phyloP scores from a whole-genome alignment of 2,113 vertebrate species.

The Dissostichus mawsoni region DNA sequence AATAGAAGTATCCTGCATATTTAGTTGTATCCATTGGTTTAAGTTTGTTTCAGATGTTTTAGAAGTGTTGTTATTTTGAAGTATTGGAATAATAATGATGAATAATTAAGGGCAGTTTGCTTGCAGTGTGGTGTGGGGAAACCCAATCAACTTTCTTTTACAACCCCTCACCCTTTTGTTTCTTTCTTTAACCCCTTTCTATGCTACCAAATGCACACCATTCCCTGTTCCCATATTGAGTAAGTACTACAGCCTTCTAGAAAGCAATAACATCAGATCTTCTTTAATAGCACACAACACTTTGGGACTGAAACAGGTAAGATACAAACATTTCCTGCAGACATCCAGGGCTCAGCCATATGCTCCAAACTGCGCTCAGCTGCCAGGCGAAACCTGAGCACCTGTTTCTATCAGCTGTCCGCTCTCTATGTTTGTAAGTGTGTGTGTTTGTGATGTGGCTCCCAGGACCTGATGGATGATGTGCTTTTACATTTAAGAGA shows the following conservation, averaged over 20 bases:
- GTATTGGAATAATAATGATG: neutral
- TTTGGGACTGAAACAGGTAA: slow-evolving; percentile 59
- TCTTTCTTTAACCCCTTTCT: neutral
- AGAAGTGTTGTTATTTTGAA: slow-evolving; percentile 7
- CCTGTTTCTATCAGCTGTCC: slow-evolving; percentile 75
- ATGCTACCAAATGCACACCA: neutral
- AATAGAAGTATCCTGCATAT: neutral
- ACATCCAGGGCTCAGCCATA: slow-evolving; percentile 59
- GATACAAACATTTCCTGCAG: slow-evolving; percentile 48
- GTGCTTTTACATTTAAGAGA: neutral
- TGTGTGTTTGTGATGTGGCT: slow-evolving; percentile 30
- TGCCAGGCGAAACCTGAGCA: slow-evolving; percentile 59
- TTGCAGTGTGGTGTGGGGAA: neutral
- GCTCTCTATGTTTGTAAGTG: slow-evolving; percentile 22
- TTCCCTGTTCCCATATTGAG: neutral
- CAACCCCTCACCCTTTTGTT: too few species aligned
- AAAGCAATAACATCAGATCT: neutral
- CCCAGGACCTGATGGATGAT: neutral
- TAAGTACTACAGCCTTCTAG: neutral
- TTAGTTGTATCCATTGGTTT: neutral
- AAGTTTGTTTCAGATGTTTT: neutral
- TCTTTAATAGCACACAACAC: slow-evolving; percentile 13
- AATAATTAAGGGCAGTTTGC: neutral
- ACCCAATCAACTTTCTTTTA: too few species aligned
- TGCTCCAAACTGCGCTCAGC: slow-evolving; percentile 66